These are phyloP conservation scores for Hyla sarda DNA, from an alignment of 2,113 vertebrate genomes.

Conservation along the genomic window DNA sequence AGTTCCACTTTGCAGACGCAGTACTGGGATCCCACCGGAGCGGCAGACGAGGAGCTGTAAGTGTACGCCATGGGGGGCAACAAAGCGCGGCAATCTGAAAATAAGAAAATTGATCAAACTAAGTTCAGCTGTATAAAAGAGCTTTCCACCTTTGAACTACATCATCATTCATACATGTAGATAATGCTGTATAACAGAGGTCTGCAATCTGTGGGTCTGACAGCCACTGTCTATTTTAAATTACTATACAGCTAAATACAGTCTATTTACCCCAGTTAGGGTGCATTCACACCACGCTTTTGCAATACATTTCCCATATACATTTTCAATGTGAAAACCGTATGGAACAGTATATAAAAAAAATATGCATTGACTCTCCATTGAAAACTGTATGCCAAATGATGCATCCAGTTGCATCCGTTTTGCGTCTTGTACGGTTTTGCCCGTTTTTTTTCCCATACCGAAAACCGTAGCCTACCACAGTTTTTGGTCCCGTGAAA, in stretches of 20 bases:
- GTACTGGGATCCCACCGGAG: constrained; percentile 80
- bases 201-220: neutral
- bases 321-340: too few species aligned
- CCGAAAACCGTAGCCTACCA: too few species aligned
- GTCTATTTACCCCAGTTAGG: neutral
- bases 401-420: too few species aligned
- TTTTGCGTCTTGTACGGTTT: too few species aligned
- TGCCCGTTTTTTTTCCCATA: too few species aligned
- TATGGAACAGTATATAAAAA: too few species aligned
- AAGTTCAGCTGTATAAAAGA: neutral
- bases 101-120: neutral
- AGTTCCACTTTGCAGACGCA: constrained; percentile 92
- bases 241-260: neutral
- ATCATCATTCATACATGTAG: neutral
- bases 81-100: constrained; percentile 73
- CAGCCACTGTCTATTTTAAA: neutral
- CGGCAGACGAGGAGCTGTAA: constrained; percentile 60
- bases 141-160: neutral
- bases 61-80: constrained; percentile 86
- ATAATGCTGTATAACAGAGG: neutral
- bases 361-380: too few species aligned
- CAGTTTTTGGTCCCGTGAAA: too few species aligned
- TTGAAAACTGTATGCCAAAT: too few species aligned
- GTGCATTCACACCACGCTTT: too few species aligned
- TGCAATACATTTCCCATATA: too few species aligned